phyloP scores from a whole-genome alignment of 2,888 invertebrate species.

The Chrysina gloriosa region DNA sequence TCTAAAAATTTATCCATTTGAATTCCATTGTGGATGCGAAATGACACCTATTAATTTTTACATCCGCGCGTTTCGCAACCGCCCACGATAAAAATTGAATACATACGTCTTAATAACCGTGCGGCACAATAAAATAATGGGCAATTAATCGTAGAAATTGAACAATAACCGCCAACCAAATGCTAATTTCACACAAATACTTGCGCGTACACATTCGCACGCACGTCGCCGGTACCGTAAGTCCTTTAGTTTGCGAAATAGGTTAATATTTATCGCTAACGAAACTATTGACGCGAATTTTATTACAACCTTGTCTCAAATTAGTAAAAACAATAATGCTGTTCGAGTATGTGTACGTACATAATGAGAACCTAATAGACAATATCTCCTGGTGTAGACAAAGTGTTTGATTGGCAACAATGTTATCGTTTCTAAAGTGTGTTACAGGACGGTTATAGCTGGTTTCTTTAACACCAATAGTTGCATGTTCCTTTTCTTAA shows the following conservation, averaged over 20 bases:
- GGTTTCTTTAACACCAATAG: too few species aligned
- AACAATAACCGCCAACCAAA: background rate
- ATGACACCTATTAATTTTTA: too few species aligned
- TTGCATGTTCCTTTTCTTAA: too few species aligned
- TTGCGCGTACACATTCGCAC: background rate
- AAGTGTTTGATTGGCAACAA: too few species aligned
- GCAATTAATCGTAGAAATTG: background rate
- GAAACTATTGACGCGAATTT: conserved; percentile 18
- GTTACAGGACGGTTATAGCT: too few species aligned
- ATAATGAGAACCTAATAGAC: background rate
- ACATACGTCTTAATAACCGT: too few species aligned
- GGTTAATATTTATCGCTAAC: conserved; percentile 28
- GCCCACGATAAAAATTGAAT: too few species aligned
- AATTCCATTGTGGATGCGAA: too few species aligned
- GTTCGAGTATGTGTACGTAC: background rate
- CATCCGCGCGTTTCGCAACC: too few species aligned
- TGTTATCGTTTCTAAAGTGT: too few species aligned
- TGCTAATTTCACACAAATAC: background rate
- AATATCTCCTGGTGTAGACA: too few species aligned
- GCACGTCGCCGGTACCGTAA: background rate
- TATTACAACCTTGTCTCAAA: conserved; percentile 23
- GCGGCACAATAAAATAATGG: conserved; percentile 3
- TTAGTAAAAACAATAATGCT: conserved; percentile 1
- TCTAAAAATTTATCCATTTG: too few species aligned
- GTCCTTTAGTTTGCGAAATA: conserved; percentile 25